Conservation (phyloP, 2,888 invertebrate genomes). For the Dasysyrphus albostriatus region DNA sequence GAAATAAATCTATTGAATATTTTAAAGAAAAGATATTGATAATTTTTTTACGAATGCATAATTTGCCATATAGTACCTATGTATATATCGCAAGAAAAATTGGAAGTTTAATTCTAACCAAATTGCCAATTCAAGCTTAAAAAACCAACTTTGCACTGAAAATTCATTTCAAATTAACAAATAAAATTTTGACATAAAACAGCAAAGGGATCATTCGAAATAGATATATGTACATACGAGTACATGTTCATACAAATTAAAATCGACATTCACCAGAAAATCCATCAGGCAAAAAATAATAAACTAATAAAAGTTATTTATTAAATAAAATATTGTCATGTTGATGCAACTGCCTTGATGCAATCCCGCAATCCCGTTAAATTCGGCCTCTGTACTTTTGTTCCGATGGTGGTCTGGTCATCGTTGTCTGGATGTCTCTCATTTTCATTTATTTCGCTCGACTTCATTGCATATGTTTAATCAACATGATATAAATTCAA, state of each 20-base stretch:
- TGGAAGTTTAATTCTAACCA: neutral
- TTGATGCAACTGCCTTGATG: constrained; percentile 6
- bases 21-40: too few species aligned
- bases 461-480: constrained; percentile 10
- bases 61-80: too few species aligned
- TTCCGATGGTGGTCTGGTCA: neutral
- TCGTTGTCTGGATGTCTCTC: constrained; percentile 3
- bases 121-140: constrained; percentile 41
- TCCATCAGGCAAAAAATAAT: neutral
- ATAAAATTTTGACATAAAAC: constrained; percentile 29
- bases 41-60: too few species aligned
- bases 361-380: neutral
- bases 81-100: neutral
- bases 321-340: constrained; percentile 42
- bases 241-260: neutral
- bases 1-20: too few species aligned
- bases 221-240: neutral
- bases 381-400: neutral
- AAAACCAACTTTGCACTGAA: constrained; percentile 22
- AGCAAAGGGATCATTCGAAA: constrained; percentile 35
- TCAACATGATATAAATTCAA: constrained; percentile 61
- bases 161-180: constrained; percentile 49
- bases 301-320: constrained; percentile 27
- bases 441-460: constrained; percentile 23
- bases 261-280: neutral